Evolutionary conservation across 1,140 invertebrate genomes (phyloP).

Genomic region (Metaphire vulgaris): DNA sequence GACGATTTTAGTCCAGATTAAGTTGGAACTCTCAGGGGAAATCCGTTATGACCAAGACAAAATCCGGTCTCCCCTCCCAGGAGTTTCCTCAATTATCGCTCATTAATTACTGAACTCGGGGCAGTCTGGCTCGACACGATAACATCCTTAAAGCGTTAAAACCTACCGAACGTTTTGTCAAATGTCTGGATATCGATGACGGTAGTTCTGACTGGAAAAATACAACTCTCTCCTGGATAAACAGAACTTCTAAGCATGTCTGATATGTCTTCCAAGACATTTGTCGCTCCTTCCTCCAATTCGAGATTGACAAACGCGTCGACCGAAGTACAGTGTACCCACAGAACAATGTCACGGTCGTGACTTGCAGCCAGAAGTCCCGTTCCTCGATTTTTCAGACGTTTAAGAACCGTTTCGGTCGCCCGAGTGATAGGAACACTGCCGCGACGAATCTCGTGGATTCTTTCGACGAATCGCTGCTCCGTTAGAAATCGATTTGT

Average conservation of each 20-base stretch:
- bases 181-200: too few species aligned
- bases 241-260: not conserved
- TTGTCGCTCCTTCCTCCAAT: not conserved
- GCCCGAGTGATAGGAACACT: not conserved
- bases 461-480: not conserved
- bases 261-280: not conserved
- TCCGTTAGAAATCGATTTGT: not conserved
- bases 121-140: too few species aligned
- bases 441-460: not conserved
- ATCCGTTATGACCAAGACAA: too few species aligned
- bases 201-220: too few species aligned
- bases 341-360: not conserved
- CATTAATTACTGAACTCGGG: too few species aligned
- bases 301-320: not conserved
- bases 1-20: too few species aligned
- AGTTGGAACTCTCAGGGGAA: too few species aligned
- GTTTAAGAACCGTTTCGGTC: not conserved
- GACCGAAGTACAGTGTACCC: not conserved
- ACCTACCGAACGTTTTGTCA: too few species aligned
- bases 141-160: too few species aligned
- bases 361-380: not conserved
- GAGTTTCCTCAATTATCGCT: too few species aligned
- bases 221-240: too few species aligned
- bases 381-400: not conserved
- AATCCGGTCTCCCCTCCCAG: too few species aligned